A percentile compares a stretch with the other conserved stretches of the same genome.
phyloP scores from a whole-genome alignment of 2,113 vertebrate species.

The Erpornis zantholeuca region DNA sequence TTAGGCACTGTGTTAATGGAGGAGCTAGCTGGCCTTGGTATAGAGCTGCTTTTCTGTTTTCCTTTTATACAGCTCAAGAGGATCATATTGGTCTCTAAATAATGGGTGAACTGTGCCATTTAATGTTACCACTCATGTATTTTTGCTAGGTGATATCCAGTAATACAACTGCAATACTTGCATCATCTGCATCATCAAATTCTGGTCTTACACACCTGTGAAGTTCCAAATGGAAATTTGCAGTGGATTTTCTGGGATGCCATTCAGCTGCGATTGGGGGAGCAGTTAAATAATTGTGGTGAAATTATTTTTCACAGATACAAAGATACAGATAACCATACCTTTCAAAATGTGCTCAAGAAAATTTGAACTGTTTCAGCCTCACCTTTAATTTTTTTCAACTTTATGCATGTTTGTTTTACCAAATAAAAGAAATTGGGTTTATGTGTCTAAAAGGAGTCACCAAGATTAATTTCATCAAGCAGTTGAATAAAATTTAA shows the following conservation, averaged over 20 bases:
- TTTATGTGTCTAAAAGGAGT: not conserved
- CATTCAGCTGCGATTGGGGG: not conserved
- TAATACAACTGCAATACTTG: not conserved
- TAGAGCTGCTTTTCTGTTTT: not conserved
- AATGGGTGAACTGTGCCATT: not conserved
- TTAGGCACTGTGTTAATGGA: not conserved
- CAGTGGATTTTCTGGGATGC: not conserved
- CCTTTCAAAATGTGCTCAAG: not conserved
- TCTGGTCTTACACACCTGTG: not conserved
- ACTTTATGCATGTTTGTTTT: not conserved
- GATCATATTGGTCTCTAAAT: not conserved
- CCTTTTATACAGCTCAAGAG: not conserved
- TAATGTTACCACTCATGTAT: not conserved
- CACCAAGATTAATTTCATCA: not conserved
- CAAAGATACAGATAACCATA: not conserved
- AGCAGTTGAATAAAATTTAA: not conserved
- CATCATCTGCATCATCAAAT: not conserved
- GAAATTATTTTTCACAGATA: not conserved
- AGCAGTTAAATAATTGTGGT: not conserved
- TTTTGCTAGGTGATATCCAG: not conserved
- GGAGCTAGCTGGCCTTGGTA: not conserved
- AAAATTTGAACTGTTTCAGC: not conserved
- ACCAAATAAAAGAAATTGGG: not conserved
- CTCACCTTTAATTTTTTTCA: not conserved
- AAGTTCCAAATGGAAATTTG: not conserved